A percentile compares a stretch with the other conserved stretches of the same genome.
phyloP scores from a whole-genome alignment of 2,888 invertebrate genomes.

The Xestia sexstrigata region DNA sequence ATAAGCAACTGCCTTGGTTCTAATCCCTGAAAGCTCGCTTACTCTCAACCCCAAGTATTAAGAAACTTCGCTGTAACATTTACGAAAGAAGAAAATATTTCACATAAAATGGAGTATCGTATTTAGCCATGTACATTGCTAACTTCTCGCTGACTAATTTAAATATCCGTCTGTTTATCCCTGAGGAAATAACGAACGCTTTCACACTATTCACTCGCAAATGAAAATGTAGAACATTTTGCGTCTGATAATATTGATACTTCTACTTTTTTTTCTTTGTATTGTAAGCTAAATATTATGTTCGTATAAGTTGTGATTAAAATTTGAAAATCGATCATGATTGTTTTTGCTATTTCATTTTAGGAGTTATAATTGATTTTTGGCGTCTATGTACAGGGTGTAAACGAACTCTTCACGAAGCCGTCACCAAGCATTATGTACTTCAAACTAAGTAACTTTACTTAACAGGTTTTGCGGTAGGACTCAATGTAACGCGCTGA shows the following conservation, averaged over 20 bases:
- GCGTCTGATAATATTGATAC: constrained; percentile 39
- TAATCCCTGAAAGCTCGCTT: constrained; percentile 36
- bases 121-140: constrained; percentile 34
- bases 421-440: no score
- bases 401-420: no score
- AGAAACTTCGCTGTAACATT: constrained; percentile 21
- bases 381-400: neutral
- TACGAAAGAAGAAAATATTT: constrained; percentile 31
- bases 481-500: no score
- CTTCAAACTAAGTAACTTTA: no score
- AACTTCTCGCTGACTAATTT: constrained; percentile 58
- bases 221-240: constrained; percentile 48
- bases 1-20: constrained; percentile 27
- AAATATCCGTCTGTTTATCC: constrained; percentile 51
- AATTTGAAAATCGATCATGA: neutral
- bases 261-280: neutral
- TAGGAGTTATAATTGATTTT: neutral
- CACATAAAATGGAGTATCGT: constrained; percentile 29
- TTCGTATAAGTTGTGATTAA: neutral
- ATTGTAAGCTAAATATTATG: neutral
- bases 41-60: constrained; percentile 21
- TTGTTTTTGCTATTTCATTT: neutral
- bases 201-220: constrained; percentile 45
- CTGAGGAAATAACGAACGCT: constrained; percentile 52
- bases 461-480: no score